Evolutionary conservation across 2,113 vertebrate genomes (phyloP).

Genomic region (Bufo bufo): DNA sequence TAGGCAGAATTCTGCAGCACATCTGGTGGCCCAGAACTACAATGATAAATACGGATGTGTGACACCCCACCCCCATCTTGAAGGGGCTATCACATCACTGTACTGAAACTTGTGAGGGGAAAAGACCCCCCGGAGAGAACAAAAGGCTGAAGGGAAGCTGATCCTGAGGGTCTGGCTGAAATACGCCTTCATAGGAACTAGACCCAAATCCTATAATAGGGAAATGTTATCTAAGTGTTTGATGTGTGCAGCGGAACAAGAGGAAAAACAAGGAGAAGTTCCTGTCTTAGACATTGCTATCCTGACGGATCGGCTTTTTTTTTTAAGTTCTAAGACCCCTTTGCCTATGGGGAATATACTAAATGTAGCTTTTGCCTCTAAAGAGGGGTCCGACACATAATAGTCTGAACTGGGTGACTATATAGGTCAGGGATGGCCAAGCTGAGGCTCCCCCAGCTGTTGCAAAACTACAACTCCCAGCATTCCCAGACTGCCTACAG

Average conservation of each 20-base stretch:
- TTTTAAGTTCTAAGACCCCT: not conserved
- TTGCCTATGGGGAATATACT: not conserved
- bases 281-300: not conserved
- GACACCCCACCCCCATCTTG: not conserved
- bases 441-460: too few relatives aligned
- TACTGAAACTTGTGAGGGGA: not conserved
- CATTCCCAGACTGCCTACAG: too few relatives aligned
- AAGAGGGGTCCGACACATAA: not conserved
- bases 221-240: not conserved
- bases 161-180: not conserved
- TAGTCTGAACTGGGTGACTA: too few relatives aligned
- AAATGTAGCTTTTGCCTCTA: not conserved
- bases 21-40: too few relatives aligned
- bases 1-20: too few relatives aligned
- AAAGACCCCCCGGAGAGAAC: slow-evolving; percentile 7
- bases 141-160: not conserved
- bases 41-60: not conserved
- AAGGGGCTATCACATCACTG: not conserved
- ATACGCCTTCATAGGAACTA: not conserved
- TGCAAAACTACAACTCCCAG: too few relatives aligned
- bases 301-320: not conserved
- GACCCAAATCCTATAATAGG: not conserved
- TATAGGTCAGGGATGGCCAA: too few relatives aligned
- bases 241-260: not conserved
- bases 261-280: not conserved